These are phyloP conservation scores for Cepphus grylle DNA, from an alignment of 2,113 vertebrate genomes.

Conservation along the genomic window DNA sequence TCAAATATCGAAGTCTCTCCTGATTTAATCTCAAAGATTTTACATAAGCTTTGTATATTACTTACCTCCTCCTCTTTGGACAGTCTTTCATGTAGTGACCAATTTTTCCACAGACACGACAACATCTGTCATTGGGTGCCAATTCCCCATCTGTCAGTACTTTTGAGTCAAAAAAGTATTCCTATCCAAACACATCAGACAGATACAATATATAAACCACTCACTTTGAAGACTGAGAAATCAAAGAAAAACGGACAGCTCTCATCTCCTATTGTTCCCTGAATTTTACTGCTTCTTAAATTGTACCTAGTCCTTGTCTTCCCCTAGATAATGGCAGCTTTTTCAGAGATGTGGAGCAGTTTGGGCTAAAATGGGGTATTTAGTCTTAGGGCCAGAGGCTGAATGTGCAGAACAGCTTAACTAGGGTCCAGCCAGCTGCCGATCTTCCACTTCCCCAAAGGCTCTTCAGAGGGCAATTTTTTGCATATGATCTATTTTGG, in stretches of 20 bases:
- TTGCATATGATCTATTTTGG: not conserved
- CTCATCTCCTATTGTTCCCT: not conserved
- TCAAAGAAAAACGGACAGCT: not conserved
- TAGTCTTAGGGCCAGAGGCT: not conserved
- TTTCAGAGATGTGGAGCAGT: not conserved
- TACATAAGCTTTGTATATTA: not conserved
- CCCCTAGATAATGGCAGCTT: not conserved
- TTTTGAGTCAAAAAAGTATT: slow-evolving; percentile 98
- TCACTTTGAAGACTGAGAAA: not conserved
- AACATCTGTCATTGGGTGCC: slow-evolving; percentile 97
- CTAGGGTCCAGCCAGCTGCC: not conserved
- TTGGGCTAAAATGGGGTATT: not conserved
- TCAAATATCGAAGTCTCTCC: not conserved
- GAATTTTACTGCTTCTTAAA: not conserved
- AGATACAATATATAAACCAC: not conserved
- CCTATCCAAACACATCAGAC: slow-evolving; percentile 72
- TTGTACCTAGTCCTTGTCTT: not conserved
- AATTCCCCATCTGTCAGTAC: slow-evolving; percentile 94
- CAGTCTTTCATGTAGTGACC: slow-evolving; percentile 99
- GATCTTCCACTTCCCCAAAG: not conserved
- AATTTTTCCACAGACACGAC: slow-evolving; percentile 97
- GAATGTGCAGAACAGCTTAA: not conserved
- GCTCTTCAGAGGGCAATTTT: not conserved
- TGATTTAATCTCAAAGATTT: not conserved
- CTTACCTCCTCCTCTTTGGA: slow-evolving; percentile 94